Base-by-base conservation (phyloP, 2,797 vertebrate genomes). In the Danio jaintianensis region DNA sequence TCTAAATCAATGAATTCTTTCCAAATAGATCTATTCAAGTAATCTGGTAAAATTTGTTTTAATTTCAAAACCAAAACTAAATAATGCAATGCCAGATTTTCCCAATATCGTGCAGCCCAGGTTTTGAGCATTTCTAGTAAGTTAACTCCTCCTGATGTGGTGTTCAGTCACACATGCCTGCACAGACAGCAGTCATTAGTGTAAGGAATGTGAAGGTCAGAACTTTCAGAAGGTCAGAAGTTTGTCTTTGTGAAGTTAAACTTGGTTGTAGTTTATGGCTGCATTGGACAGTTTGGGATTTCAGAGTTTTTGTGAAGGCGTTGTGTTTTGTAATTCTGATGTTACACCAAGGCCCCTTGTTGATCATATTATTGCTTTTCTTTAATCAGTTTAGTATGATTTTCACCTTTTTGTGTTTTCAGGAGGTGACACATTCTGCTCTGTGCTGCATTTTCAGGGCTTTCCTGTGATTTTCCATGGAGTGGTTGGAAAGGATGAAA, bases 391-490 rank as follows among this genome's bases (percentile, higher is more conserved):
- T 36, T n/a, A 38, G 9, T 1, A n/a, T 3, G 18, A 5, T 10
- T 68, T 68, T 50, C 15, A 15, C 15, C 22, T 16, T 68, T 68
- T 36, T 68, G 42, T 50, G 10, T 3, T 13, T 36, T 68, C 20
- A 29, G 45, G 20, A 6, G 13, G 48, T 67, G 45, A n/a, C 47
- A 50, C 22, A 38, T 68, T 68, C 9, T 40, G 16, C 36, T 53
- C 45, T 69, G 66, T 50, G 5, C 29, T 69, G 16, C 9, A 12
- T 42, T 70, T 53, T 40, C 86, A 99, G 98, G 91, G 71, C 38
- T 98, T 99, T 85, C 97, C 98, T 0, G 82, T 99, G 86, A 95
- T 99, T 86, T 98, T 99, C 89, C 95, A 96, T 0, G 96, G 95
- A 0, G 95, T 99, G 5, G 86, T 88, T 0, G 98, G 98, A 45